Base-by-base conservation (phyloP, 2,888 invertebrate species). In the Parapristionchus giblindavisi region DNA sequence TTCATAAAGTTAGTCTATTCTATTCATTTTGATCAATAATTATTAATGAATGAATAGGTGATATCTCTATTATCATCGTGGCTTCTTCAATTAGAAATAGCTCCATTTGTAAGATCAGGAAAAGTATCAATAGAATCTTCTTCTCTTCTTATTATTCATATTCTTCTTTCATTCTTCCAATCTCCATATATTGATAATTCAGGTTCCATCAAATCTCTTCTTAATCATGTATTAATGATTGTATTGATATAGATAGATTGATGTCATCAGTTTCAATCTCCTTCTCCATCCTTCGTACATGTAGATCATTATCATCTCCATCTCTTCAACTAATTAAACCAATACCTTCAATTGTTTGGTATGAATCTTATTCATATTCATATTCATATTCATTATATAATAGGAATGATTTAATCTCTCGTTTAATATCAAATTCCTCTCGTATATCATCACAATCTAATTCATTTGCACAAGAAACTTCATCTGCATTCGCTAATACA, bases 41-140 rank as follows among this genome's bases (percentile, higher is more conserved):
- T 21, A 56, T 56, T 56, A 6, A 61, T 11, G 51, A 21, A 52
- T 11, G 11, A 48, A 27, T 34, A 80, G 78, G 77, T 80, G 24
- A 81, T 83, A 3, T 76, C 77, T 65, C 80, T 83, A 1, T 75
- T 81, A 3, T 77, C 81, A 21, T 72, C 77, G 0, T 87, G 87
- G 87, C 81, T 87, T 32, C 80, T 85, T 14, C 87, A 87, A 76
- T 81, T 78, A 54, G 86, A 87, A 76, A 79, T 85, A 43, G 87
- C 87, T 0, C 82, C 83, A 8, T 87, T 87, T 65, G 83, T 87
- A 14, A 80, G 81, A 8, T 79, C 82, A 2, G 83, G 83, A 38
- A 80, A 80, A 48, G 83, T 84, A 3, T 80, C 84, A 2, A 76
- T 83, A 17, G 85, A 86, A 40, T 61, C 83, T 4, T 81, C 78